Conservation (phyloP, 2,113 vertebrate genomes). For the Cinclus mexicanus region DNA sequence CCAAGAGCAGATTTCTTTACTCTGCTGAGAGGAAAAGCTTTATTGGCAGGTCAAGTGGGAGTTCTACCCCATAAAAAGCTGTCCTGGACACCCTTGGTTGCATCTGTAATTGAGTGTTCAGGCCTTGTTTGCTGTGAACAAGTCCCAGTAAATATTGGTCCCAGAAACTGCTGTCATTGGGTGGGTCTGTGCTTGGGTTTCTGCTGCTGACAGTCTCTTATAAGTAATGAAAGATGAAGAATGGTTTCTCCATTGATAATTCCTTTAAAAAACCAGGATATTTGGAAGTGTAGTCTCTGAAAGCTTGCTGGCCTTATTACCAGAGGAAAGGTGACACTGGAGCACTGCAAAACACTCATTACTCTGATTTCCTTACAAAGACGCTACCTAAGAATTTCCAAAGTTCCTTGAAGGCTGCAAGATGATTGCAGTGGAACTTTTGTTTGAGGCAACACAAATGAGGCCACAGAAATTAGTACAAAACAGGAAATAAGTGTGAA, state of each 20-base stretch:
- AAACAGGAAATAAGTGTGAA: background rate
- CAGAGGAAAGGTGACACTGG: background rate
- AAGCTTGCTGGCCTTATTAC: background rate
- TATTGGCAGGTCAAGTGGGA: background rate
- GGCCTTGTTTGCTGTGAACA: background rate
- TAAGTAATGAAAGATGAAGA: background rate
- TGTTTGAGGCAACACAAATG: background rate
- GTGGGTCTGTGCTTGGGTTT: background rate
- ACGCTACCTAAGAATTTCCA: background rate
- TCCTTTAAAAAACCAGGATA: background rate
- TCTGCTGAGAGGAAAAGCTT: background rate
- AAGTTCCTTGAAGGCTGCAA: background rate
- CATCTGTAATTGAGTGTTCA: background rate
- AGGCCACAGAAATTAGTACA: background rate
- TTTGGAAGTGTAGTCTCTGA: background rate
- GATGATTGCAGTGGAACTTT: background rate
- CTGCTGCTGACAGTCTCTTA: background rate
- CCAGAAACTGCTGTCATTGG: background rate
- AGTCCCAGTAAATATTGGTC: background rate
- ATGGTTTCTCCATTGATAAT: background rate
- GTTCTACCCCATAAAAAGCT: background rate
- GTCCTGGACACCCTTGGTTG: background rate
- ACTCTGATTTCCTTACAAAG: background rate
- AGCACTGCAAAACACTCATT: background rate
- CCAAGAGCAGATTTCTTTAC: background rate